These are phyloP conservation scores for Halichoerus grypus DNA, from an alignment of 2,113 vertebrate species.

Conservation along the genomic window DNA sequence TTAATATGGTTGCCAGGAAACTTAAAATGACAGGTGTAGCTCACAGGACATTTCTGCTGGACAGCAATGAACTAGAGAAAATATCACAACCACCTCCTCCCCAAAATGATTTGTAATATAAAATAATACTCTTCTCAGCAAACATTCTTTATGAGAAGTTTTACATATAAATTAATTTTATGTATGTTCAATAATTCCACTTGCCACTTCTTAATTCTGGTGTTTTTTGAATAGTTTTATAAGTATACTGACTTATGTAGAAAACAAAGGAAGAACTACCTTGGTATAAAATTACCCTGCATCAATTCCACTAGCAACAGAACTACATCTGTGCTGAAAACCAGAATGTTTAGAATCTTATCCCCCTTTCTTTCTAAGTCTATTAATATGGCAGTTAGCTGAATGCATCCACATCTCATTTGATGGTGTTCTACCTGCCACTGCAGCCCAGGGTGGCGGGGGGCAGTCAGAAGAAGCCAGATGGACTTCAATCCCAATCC, in stretches of 20 bases:
- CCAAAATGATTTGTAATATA: background rate
- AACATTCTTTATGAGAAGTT: background rate
- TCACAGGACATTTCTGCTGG: background rate
- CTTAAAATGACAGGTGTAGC: background rate
- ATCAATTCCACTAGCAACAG: background rate
- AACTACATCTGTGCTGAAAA: background rate
- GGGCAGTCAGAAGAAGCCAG: background rate
- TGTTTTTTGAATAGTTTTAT: background rate
- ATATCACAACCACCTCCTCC: background rate
- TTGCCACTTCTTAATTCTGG: background rate
- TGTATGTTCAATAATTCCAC: background rate
- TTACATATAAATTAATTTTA: background rate
- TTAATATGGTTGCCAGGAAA: background rate
- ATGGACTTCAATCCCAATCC: background rate
- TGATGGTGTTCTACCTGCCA: background rate
- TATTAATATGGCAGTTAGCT: background rate
- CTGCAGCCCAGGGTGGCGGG: background rate
- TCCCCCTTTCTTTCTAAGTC: background rate
- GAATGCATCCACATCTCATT: too few relatives aligned
- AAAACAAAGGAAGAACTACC: background rate
- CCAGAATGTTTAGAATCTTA: background rate
- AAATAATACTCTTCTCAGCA: background rate
- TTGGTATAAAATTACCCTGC: background rate
- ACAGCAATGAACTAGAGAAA: background rate
- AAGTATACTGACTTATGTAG: background rate